Conservation (phyloP, 2,888 invertebrate genomes). For the Amorpha juglandis region DNA sequence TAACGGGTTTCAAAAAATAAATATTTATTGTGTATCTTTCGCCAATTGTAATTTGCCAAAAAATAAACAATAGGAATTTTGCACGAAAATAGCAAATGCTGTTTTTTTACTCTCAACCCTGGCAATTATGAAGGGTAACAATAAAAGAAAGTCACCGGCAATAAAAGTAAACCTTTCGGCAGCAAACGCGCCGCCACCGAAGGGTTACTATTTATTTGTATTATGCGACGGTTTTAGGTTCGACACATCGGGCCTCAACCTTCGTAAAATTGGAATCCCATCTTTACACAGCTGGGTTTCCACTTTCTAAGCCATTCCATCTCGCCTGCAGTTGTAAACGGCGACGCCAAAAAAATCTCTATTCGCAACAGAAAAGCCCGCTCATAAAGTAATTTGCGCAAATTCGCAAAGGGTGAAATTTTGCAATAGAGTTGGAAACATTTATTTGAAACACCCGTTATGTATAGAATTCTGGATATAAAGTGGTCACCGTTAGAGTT, state of each 20-base stretch:
- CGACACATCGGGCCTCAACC: slow-evolving; percentile 56
- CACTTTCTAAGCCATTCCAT: slow-evolving; percentile 53
- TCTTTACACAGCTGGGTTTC: slow-evolving; percentile 52
- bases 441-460: slow-evolving; percentile 73
- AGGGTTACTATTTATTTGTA: slow-evolving; percentile 80
- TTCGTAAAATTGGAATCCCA: slow-evolving; percentile 61
- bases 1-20: slow-evolving; percentile 26
- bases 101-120: slow-evolving; percentile 67
- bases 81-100: slow-evolving; percentile 58
- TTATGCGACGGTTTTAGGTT: slow-evolving; percentile 67
- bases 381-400: slow-evolving; percentile 83
- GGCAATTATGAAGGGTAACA: slow-evolving; percentile 76
- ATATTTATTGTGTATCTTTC: slow-evolving; percentile 16
- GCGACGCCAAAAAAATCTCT: slow-evolving; percentile 62
- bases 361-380: slow-evolving; percentile 60
- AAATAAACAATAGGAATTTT: slow-evolving; percentile 58
- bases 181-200: slow-evolving; percentile 74
- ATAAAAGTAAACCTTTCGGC: slow-evolving; percentile 82
- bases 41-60: slow-evolving; percentile 48
- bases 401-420: slow-evolving; percentile 81
- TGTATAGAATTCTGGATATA: slow-evolving; percentile 59
- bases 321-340: slow-evolving; percentile 67
- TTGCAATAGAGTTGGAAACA: slow-evolving; percentile 57
- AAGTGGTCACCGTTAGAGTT: slow-evolving; percentile 56
- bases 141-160: slow-evolving; percentile 75